These are phyloP conservation scores for Enteromius afrohamiltoni DNA, from an alignment of 2,797 vertebrate genomes.

Conservation along the genomic window DNA sequence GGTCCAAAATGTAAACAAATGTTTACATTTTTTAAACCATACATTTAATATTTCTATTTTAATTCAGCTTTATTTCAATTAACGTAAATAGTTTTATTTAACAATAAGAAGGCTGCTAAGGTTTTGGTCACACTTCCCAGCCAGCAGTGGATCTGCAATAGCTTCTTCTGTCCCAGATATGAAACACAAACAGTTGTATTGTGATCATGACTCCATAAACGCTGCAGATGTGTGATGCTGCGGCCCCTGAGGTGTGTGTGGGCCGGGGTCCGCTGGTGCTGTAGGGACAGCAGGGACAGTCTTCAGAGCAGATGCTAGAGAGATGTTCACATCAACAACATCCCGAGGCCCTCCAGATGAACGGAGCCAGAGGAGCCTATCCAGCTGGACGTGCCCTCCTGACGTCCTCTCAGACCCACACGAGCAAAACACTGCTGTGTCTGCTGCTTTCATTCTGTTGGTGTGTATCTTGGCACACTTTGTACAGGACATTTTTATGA, in stretches of 20 bases:
- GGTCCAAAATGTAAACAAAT: too few species aligned
- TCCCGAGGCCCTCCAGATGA: slow-evolving; percentile 51
- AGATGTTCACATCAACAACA: slow-evolving; percentile 72
- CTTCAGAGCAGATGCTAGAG: slow-evolving; percentile 76
- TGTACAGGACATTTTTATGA: neutral
- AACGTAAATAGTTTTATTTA: neutral
- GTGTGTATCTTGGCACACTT: neutral
- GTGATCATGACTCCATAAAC: neutral
- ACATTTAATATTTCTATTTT: neutral
- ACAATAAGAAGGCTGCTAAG: neutral
- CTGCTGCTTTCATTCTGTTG: slow-evolving; percentile 51
- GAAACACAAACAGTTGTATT: neutral
- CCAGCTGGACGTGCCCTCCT: slow-evolving; percentile 61
- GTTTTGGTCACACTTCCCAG: neutral
- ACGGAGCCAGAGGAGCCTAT: slow-evolving; percentile 71
- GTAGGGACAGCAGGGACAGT: slow-evolving; percentile 56
- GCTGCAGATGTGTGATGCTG: neutral
- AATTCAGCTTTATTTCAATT: neutral
- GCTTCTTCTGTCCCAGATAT: neutral
- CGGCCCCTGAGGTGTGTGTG: neutral
- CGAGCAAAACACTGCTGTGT: slow-evolving; percentile 56
- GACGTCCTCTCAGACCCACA: slow-evolving; percentile 56
- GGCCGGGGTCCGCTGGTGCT: neutral
- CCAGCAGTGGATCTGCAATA: slow-evolving; percentile 40
- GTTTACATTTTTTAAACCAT: neutral